These are phyloP conservation scores for Ophiothrix spiculata DNA, from an alignment of 35 echinoderm and acorn worm species.

Conservation along the genomic window DNA sequence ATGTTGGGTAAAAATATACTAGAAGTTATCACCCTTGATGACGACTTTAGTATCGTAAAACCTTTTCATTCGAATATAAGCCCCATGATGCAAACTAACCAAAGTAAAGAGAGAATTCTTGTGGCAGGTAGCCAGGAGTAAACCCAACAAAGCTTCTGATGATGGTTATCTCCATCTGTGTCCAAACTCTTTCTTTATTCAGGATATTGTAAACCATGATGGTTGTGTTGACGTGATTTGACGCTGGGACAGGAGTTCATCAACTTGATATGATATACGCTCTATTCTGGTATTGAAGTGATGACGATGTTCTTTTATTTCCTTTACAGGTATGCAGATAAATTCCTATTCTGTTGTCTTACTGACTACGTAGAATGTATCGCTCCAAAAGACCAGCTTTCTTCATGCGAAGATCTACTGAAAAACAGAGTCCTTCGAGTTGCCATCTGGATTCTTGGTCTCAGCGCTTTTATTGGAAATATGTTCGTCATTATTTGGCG, in stretches of 20 bases:
- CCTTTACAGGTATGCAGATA: constrained; percentile 59
- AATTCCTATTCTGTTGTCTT: constrained; percentile 79
- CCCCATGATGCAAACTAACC: background rate
- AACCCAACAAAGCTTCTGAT: background rate
- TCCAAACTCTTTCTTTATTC: background rate
- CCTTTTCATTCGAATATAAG: background rate
- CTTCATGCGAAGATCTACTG: constrained; percentile 94
- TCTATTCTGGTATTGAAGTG: background rate
- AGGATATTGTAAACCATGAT: background rate
- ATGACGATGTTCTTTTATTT: background rate
- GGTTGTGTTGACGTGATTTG: background rate
- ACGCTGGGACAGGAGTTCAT: background rate
- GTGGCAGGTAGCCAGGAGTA: background rate
- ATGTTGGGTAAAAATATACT: background rate
- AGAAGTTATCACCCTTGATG: background rate
- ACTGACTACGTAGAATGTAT: constrained; percentile 36
- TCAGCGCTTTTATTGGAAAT: constrained; percentile 88
- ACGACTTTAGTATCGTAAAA: background rate
- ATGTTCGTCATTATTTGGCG: constrained; percentile 85
- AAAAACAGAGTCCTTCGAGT: constrained; percentile 71
- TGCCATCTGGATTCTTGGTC: constrained; percentile 79
- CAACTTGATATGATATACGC: background rate
- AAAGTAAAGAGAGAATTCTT: background rate
- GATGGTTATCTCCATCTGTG: background rate
- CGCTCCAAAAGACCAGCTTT: constrained; percentile 79